Percentiles rank a stretch among this genome's conserved stretches.
Evolutionary conservation across 2,797 vertebrate genomes (phyloP).

Genomic region (Peromyscus aztecus): DNA sequence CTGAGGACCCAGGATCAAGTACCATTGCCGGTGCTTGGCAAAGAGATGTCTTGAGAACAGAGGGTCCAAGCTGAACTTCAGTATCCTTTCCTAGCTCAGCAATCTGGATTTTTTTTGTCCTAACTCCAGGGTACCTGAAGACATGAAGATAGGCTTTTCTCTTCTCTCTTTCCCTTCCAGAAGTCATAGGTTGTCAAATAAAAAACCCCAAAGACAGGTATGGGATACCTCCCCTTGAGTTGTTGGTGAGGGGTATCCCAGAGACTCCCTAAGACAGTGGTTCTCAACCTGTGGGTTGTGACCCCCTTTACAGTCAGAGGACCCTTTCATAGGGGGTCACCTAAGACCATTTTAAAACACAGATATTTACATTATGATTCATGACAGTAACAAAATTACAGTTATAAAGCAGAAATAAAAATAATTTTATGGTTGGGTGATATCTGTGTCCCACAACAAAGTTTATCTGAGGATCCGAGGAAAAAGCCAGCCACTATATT

Average conservation of each 20-base stretch:
- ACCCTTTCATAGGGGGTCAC: neutral
- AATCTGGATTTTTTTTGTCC: neutral
- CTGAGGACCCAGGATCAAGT: neutral
- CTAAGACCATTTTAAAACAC: neutral
- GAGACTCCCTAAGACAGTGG: neutral
- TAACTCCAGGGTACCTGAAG: neutral
- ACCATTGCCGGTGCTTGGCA: neutral
- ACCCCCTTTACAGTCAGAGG: neutral
- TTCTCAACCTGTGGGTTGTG: neutral
- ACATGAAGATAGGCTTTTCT: neutral
- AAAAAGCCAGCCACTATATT: no score
- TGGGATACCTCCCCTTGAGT: neutral
- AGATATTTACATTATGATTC: neutral
- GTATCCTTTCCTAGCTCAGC: neutral
- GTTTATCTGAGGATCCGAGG: no score
- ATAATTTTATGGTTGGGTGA: neutral
- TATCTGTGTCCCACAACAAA: no score
- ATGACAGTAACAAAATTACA: neutral
- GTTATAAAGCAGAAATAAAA: neutral
- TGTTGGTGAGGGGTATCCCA: neutral
- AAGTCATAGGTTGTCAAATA: neutral
- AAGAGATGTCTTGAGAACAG: neutral
- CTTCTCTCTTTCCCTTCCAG: neutral
- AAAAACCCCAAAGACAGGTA: neutral
- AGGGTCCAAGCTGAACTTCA: neutral